phyloP scores from a whole-genome alignment of 1,140 invertebrate genomes.

The Acromyrmex heyeri region DNA sequence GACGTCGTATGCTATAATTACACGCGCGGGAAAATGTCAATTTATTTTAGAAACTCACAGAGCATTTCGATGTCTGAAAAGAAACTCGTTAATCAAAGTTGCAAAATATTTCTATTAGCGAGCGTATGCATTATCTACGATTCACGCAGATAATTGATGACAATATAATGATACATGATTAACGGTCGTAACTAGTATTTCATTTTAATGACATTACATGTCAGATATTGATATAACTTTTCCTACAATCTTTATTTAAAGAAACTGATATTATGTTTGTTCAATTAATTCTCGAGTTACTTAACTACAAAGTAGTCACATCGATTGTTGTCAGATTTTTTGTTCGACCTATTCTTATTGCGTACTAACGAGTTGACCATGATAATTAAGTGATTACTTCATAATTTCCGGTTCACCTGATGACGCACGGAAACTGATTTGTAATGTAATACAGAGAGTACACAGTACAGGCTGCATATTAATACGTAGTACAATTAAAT shows the following conservation, averaged over 20 bases:
- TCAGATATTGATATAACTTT: neutral
- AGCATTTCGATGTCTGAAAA: neutral
- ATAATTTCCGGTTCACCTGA: slow-evolving; percentile 66
- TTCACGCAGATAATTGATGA: slow-evolving; percentile 3
- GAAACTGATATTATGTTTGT: neutral
- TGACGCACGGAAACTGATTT: slow-evolving; percentile 69
- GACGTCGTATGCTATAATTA: slow-evolving; percentile 24
- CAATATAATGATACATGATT: neutral
- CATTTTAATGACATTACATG: neutral
- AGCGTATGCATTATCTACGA: neutral
- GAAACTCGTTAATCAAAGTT: slow-evolving; percentile 22
- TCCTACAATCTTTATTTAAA: neutral
- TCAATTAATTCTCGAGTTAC: neutral
- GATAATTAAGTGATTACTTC: slow-evolving; percentile 59
- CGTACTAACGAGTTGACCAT: neutral
- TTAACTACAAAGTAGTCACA: neutral
- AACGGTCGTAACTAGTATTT: neutral
- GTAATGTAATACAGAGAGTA: slow-evolving; percentile 11
- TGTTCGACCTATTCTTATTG: neutral
- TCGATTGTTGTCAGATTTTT: slow-evolving; percentile 3
- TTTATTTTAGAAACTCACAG: slow-evolving; percentile 39
- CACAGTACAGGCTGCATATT: slow-evolving; percentile 32
- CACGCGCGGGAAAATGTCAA: slow-evolving; percentile 22
- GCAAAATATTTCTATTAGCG: neutral
- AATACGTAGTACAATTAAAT: slow-evolving; percentile 49